Conservation (phyloP, 2,797 vertebrate species). For the Pseudochirops cupreus region DNA sequence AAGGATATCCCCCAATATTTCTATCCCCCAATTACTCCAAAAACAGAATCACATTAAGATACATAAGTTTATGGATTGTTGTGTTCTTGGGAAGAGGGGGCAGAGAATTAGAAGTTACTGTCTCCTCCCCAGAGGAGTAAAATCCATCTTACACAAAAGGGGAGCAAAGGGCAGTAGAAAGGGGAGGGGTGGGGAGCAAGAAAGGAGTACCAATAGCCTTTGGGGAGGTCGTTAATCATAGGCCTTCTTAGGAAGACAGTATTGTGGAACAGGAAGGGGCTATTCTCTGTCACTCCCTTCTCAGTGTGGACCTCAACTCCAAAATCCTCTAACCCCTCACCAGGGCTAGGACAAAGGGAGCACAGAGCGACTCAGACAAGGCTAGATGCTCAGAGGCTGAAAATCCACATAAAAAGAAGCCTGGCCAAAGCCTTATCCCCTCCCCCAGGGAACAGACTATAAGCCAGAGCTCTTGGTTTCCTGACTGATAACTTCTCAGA, state of each 20-base stretch:
- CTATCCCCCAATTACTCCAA: not conserved
- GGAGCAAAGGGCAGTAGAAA: constrained; percentile 69
- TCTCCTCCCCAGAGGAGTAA: constrained; percentile 62
- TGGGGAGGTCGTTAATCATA: constrained; percentile 4
- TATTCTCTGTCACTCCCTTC: constrained; percentile 45
- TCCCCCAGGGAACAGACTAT: constrained; percentile 35
- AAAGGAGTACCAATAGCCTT: not conserved
- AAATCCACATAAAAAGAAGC: constrained; percentile 64
- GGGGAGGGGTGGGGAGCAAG: not conserved
- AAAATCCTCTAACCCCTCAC: constrained; percentile 48
- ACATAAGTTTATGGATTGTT: not conserved
- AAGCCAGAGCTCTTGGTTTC: constrained; percentile 51
- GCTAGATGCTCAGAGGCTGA: constrained; percentile 80
- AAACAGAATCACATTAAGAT: not conserved
- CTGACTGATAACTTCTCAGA: not conserved
- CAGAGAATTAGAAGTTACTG: not conserved
- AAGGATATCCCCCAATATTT: not conserved
- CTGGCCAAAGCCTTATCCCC: constrained; percentile 57
- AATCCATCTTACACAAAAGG: constrained; percentile 71
- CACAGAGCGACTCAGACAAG: constrained; percentile 75
- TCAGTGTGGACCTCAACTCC: constrained; percentile 40
- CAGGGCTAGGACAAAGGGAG: constrained; percentile 68
- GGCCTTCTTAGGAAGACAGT: not conserved
- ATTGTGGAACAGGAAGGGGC: constrained; percentile 5
- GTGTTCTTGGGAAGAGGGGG: not conserved